phyloP scores from a whole-genome alignment of 2,888 invertebrate species.

The Acleris holmiana region DNA sequence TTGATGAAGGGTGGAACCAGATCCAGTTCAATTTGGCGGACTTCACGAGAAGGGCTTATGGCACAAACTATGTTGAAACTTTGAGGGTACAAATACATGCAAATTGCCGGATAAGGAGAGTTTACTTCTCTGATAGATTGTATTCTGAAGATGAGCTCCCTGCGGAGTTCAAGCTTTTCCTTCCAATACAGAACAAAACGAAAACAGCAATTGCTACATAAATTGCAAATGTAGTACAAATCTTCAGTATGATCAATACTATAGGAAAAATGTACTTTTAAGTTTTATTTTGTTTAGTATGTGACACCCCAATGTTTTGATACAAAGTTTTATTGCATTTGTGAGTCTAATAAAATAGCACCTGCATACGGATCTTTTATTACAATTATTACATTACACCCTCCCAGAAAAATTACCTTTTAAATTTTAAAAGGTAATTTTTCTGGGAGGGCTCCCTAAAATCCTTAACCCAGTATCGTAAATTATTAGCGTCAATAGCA shows the following conservation, averaged over 20 bases:
- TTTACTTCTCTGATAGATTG: conserved; percentile 94
- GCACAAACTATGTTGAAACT: conserved; percentile 98
- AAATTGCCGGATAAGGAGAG: conserved; percentile 96
- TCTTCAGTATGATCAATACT: conserved; percentile 45
- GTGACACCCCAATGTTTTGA: conserved; percentile 41
- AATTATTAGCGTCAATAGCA: too few relatives aligned
- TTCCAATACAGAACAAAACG: conserved; percentile 94
- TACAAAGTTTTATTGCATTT: conserved; percentile 38
- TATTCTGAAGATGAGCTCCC: conserved; percentile 98
- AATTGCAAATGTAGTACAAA: conserved; percentile 47
- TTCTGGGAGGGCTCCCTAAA: too few relatives aligned
- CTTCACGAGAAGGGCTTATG: conserved; percentile 96
- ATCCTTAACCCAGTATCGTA: too few relatives aligned
- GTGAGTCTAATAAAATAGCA: conserved; percentile 43
- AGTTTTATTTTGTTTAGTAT: conserved; percentile 63
- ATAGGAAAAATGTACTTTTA: conserved; percentile 67
- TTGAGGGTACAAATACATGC: conserved; percentile 96
- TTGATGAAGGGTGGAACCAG: conserved; percentile 98
- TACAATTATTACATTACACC: neutral
- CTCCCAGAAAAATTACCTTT: too few relatives aligned
- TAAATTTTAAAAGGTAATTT: too few relatives aligned
- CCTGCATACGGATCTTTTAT: conserved; percentile 17
- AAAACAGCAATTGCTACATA: conserved; percentile 81
- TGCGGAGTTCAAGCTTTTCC: conserved; percentile 97
- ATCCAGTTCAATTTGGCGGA: conserved; percentile 98